Percentiles rank a stretch among this genome's conserved stretches.
phyloP scores from a whole-genome alignment of 2,888 invertebrate species.

The Cryptocephalus moraei region DNA sequence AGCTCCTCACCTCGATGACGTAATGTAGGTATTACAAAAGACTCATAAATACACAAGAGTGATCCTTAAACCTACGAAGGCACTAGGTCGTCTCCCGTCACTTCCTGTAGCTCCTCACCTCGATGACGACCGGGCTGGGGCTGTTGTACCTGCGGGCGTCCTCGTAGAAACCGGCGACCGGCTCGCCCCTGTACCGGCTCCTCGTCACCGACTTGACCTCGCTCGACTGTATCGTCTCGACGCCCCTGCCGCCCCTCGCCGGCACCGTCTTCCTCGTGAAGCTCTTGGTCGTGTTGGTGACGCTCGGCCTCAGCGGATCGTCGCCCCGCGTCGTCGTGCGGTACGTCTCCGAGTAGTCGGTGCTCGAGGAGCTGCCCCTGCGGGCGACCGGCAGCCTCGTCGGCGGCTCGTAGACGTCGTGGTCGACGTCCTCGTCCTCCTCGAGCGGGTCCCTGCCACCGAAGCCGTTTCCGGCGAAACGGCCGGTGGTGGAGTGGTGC shows the following conservation, averaged over 20 bases:
- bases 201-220: slow-evolving; percentile 62
- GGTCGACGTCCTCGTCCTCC: slow-evolving; percentile 45
- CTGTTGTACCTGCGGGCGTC: slow-evolving; percentile 39
- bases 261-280: slow-evolving; percentile 60
- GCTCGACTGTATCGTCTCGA: slow-evolving; percentile 60
- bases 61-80: background rate
- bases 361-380: slow-evolving; percentile 56
- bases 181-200: slow-evolving; percentile 19
- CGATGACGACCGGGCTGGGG: slow-evolving; percentile 49
- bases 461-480: slow-evolving; percentile 57
- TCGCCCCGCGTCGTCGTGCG: slow-evolving; percentile 57
- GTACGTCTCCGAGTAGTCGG: slow-evolving; percentile 62
- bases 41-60: no score
- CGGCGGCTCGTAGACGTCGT: slow-evolving; percentile 37
- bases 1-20: slow-evolving; percentile 50
- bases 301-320: slow-evolving; percentile 55
- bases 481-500: slow-evolving; percentile 36
- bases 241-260: slow-evolving; percentile 49
- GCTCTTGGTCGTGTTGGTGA: slow-evolving; percentile 61
- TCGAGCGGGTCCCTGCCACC: slow-evolving; percentile 62
- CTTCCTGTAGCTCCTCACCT: slow-evolving; percentile 41
- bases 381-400: slow-evolving; percentile 36
- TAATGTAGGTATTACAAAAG: no score
- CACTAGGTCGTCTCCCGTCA: slow-evolving; percentile 1
- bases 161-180: slow-evolving; percentile 37